phyloP scores from a whole-genome alignment of 1,140 invertebrate genomes.

The Drosophila setifemur region DNA sequence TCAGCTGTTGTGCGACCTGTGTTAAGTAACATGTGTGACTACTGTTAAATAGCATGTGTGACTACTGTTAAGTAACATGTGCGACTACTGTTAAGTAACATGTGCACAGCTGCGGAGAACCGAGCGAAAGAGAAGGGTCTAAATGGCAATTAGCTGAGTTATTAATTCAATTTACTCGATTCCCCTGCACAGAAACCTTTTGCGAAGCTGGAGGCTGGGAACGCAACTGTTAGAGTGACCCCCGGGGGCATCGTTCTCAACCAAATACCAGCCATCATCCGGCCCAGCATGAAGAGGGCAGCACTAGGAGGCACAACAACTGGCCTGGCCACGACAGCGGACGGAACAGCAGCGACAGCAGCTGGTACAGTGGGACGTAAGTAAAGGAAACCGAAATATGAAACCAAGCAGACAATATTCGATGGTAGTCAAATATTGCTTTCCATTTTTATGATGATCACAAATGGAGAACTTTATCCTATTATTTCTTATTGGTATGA shows the following conservation, averaged over 20 bases:
- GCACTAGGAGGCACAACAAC: background rate
- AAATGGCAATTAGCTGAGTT: background rate
- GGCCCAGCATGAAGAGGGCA: slow-evolving; percentile 60
- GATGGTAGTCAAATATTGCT: too few species aligned
- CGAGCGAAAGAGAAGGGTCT: background rate
- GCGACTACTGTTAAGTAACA: too few species aligned
- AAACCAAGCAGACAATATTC: too few species aligned
- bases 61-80: too few species aligned
- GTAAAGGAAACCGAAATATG: background rate
- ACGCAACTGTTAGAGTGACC: background rate
- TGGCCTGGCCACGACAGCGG: background rate
- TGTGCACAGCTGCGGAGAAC: background rate
- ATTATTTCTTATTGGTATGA: too few species aligned
- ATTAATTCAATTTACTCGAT: background rate
- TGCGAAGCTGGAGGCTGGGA: slow-evolving; percentile 29
- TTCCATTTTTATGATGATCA: too few species aligned
- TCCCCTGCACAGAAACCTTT: slow-evolving; percentile 7
- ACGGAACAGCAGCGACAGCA: background rate
- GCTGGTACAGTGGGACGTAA: slow-evolving; percentile 8
- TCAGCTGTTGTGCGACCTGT: too few species aligned
- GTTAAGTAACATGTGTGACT: too few species aligned
- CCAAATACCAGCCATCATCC: slow-evolving; percentile 56
- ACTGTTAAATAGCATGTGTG: too few species aligned
- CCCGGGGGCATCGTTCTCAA: slow-evolving; percentile 47
- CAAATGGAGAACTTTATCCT: too few species aligned